Evolutionary conservation across 2,888 invertebrate species (phyloP).

Genomic region (Chironomus tentans): DNA sequence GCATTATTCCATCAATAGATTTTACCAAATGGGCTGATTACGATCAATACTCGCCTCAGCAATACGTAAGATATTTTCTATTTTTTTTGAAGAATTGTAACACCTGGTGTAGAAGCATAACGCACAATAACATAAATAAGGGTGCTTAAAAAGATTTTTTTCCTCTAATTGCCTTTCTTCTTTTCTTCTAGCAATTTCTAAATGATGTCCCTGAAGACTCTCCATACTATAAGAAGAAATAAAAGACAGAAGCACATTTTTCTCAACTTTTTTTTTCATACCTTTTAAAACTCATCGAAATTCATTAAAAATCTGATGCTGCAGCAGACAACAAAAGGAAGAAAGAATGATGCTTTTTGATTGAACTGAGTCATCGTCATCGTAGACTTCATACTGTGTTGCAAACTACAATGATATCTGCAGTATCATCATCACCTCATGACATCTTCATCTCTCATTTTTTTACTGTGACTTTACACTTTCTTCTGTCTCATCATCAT

Average conservation of each 20-base stretch:
- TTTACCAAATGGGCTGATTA: conserved; percentile 83
- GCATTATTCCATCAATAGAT: conserved; percentile 78
- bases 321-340: background rate
- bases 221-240: conserved; percentile 15
- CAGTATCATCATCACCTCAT: background rate
- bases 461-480: background rate
- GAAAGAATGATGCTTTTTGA: background rate
- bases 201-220: conserved; percentile 17
- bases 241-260: background rate
- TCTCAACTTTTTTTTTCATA: background rate
- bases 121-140: background rate
- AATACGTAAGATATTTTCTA: conserved; percentile 59
- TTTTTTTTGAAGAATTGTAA: conserved; percentile 34
- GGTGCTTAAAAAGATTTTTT: background rate
- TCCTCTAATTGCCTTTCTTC: conserved; percentile 17
- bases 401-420: background rate
- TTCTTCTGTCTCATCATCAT: background rate
- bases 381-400: background rate
- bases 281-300: background rate
- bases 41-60: conserved; percentile 45
- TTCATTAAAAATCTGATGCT: background rate
- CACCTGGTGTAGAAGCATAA: conserved; percentile 10
- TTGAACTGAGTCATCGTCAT: background rate
- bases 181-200: conserved; percentile 15
- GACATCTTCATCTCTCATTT: background rate